Base-by-base conservation (phyloP, 2,113 vertebrate genomes). In the Dunckerocampus dactyliophorus region DNA sequence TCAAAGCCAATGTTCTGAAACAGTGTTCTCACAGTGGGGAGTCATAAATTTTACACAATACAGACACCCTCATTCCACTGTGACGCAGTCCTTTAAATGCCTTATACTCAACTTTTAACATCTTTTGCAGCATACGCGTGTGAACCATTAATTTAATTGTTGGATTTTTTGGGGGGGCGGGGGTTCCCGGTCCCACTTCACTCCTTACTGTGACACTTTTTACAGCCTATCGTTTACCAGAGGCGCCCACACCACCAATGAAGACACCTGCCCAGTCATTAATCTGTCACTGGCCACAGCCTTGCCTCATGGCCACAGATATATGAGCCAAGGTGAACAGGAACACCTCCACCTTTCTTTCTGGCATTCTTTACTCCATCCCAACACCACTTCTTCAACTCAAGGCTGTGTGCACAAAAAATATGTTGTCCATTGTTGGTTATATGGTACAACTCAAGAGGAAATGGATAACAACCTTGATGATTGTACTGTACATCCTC, bases 1-100 rank as follows among this genome's bases (percentile, higher is more conserved):
- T 85, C 80, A 74, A 86, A 81, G 74, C 63, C 16, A 43, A 69
- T 71, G 69, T 87, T 87, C 60, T 67, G 79, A 76, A 80, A 85
- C 76, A 45, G 63, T 69, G n/a, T 68, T 76, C 67, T 65, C 71
- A 67, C 71, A 68, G 65, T 14, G 53, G 53, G n/a, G 34, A 39
- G 60, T 22, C 34, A 34, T n/a, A 20, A 24, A 71, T 54, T 80
- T 17, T 20, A 11, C 19, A 48, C 19, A 80, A 65, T 6, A 71
- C 37, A 28, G 56, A 72, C 14, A 47, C 59, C 58, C 48, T 59
- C 62, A 12, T 61, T 64, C 52, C 53, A 24, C 43, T 22, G 10
- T 20, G 52, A 51, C 17, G 20, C 16, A 14, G 47, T 37, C 20
- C 56, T 56, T 47, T 31, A 37, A 43, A 21, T 9, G 37, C 54